Percentiles rank a stretch among this genome's conserved stretches.
phyloP scores from a whole-genome alignment of 2,797 vertebrate species.

The Danio tinwini region DNA sequence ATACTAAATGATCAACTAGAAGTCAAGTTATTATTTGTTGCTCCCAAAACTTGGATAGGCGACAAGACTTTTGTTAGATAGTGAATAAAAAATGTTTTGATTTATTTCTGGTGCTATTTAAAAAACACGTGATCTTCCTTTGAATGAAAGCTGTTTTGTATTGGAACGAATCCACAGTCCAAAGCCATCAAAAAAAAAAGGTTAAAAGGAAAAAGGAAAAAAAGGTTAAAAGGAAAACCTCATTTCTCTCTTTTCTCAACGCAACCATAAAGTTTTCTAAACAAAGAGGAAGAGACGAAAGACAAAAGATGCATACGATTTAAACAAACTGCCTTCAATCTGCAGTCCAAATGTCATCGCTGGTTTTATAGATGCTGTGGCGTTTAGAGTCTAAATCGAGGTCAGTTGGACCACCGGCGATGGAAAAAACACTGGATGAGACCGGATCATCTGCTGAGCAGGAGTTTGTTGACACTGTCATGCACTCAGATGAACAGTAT shows the following conservation, averaged over 20 bases:
- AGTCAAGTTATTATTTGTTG: too few species aligned
- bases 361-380: conserved; percentile 38
- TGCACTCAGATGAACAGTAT: not conserved
- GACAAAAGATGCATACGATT: conserved; percentile 20
- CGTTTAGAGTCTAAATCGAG: conserved; percentile 40
- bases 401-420: conserved; percentile 55
- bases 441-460: conserved; percentile 16
- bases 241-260: not conserved
- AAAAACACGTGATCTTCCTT: not conserved
- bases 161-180: not conserved
- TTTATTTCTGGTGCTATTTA: not conserved
- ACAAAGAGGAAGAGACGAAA: conserved; percentile 9
- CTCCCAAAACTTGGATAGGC: too few species aligned
- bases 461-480: conserved; percentile 32
- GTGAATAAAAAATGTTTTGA: too few species aligned
- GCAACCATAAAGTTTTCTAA: not conserved
- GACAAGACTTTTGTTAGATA: too few species aligned
- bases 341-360: conserved; percentile 8
- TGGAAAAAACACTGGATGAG: conserved; percentile 22
- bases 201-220: not conserved
- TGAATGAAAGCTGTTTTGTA: not conserved
- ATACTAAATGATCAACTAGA: too few species aligned
- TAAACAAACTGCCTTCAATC: conserved; percentile 49
- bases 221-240: not conserved
- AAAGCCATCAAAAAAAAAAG: not conserved